Percentiles rank a stretch among this genome's conserved stretches.
phyloP scores from a whole-genome alignment of 2,113 vertebrate genomes.

The Pipra filicauda region DNA sequence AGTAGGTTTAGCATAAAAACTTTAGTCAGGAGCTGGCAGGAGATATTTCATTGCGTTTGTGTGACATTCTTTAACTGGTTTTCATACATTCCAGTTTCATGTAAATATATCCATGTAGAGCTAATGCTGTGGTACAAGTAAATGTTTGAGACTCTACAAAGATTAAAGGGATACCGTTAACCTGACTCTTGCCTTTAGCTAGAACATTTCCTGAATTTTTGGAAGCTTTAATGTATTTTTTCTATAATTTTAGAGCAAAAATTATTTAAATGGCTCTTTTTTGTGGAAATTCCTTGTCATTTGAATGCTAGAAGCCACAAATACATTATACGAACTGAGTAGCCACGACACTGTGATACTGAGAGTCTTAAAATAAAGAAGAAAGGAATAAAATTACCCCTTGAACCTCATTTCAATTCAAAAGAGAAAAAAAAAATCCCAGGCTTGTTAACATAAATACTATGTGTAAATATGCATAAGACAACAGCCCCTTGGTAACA shows the following conservation, averaged over 20 bases:
- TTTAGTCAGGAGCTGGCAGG: not conserved
- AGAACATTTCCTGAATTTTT: conserved; percentile 28
- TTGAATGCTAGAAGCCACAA: not conserved
- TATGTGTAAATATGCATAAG: conserved; percentile 53
- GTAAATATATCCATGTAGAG: conserved; percentile 26
- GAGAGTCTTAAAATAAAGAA: not conserved
- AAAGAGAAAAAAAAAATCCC: conserved; percentile 24
- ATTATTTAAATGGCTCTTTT: conserved; percentile 1
- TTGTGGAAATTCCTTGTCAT: not conserved
- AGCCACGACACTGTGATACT: not conserved
- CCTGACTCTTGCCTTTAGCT: conserved; percentile 48
- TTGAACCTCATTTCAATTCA: conserved; percentile 5
- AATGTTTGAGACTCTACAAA: conserved; percentile 15
- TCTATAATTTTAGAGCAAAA: conserved; percentile 22
- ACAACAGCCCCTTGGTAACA: conserved; percentile 50
- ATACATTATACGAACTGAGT: not conserved
- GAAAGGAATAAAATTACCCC: conserved; percentile 14
- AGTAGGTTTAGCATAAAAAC: not conserved
- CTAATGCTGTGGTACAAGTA: not conserved
- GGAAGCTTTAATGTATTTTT: not conserved
- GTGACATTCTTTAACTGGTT: conserved; percentile 20
- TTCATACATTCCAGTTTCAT: conserved; percentile 29
- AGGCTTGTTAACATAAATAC: conserved; percentile 55
- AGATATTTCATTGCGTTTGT: conserved; percentile 26
- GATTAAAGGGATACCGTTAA: conserved; percentile 38